These are phyloP conservation scores for Bombus breviceps DNA, from an alignment of 1,140 invertebrate species.

Conservation along the genomic window DNA sequence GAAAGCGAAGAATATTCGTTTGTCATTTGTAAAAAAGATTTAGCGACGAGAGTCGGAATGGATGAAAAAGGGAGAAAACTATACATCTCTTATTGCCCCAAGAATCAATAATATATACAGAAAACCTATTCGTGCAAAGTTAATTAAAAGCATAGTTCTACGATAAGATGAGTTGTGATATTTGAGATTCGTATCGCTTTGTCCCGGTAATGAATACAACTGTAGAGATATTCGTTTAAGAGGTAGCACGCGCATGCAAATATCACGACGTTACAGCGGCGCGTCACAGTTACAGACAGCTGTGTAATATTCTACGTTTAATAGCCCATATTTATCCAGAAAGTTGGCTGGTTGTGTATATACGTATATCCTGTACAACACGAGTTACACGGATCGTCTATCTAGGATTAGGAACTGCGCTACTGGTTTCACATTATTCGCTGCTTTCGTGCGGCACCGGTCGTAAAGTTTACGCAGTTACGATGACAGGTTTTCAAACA, in stretches of 20 bases:
- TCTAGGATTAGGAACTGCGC: conserved; percentile 37
- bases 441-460: conserved; percentile 54
- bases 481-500: conserved; percentile 53
- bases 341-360: conserved; percentile 19
- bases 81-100: background rate
- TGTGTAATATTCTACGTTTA: conserved; percentile 49
- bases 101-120: no score
- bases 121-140: background rate
- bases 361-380: background rate
- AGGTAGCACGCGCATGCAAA: conserved; percentile 9
- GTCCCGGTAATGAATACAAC: background rate
- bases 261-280: conserved; percentile 5
- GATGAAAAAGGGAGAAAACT: background rate
- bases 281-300: conserved; percentile 42
- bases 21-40: background rate
- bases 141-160: background rate
- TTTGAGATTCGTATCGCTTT: background rate
- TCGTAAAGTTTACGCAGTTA: conserved; percentile 59
- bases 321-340: conserved; percentile 25
- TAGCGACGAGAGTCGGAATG: background rate
- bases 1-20: background rate
- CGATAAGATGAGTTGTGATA: background rate
- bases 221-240: background rate
- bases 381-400: conserved; percentile 28
- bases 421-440: conserved; percentile 42